Base-by-base conservation (phyloP, 2,888 invertebrate genomes). In the Synergus japonicus region DNA sequence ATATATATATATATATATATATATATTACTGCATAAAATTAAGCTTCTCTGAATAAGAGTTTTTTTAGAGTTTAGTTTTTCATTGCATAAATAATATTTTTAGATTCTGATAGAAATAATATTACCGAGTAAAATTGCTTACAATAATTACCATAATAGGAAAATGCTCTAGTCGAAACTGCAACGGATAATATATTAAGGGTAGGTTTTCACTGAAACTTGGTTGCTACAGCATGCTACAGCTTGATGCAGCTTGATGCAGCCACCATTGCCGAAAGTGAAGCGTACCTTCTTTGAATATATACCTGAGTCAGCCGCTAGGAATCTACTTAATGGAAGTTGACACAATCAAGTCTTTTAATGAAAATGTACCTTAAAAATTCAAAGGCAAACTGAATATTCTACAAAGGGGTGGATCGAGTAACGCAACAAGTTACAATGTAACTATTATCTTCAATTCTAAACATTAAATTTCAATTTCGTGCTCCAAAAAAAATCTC, bases 291-390 rank as follows among this genome's bases (percentile, higher is more conserved):
- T 41, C 43, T 43, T 43, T 43, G 41, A 66, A 15, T 43, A 43
- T 37, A 43, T 66, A 43, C 66, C 43, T 66, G 66, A 41, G 43
- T 54, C 54, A 54, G n/a, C n/a, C 66, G 43, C 66, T 18, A n/a
- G 41, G 41, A 65, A 66, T 43, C 43, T 43, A 66, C 3, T 41
- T 54, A 54, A 54, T 54, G 54, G 10, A 63, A 64, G 37, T 64
- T 22, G n/a, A 43, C 41, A 12, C 41, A 66, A 66, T n/a, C n/a
- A 66, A 37, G 41, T 43, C 41, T 43, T 10, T 4, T 44, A 66
- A 66, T 18, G 43, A 66, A 66, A 66, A 66, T 66, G 1, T 18
- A 18, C 66, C 43, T 18, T 41, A 66, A 18, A 66, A 10, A 9
- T 66, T 18, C 18, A 2, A 66, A 18, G 66, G 66, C 41, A 43